Evolutionary conservation across 2,113 vertebrate species (phyloP).

Genomic region (Leptobrachium leishanense): DNA sequence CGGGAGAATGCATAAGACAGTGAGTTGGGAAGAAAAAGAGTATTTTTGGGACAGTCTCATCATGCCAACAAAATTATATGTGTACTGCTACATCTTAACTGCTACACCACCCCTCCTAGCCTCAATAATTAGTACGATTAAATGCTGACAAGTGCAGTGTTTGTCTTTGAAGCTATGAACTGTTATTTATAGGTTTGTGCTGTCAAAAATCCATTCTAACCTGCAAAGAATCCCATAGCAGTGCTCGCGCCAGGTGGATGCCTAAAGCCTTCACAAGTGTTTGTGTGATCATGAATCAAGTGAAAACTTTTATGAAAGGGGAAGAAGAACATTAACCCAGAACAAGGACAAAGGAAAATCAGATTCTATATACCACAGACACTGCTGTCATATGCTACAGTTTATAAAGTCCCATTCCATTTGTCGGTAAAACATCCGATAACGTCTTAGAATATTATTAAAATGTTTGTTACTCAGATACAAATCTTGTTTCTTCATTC

Average conservation of each 20-base stretch:
- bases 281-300: slow-evolving; percentile 45
- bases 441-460: too few relatives aligned
- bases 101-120: slow-evolving; percentile 25
- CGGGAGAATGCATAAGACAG: neutral
- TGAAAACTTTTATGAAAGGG: slow-evolving; percentile 32
- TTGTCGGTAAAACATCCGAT: too few relatives aligned
- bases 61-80: slow-evolving; percentile 26
- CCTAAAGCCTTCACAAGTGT: slow-evolving; percentile 26
- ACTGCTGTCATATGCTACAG: too few relatives aligned
- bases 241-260: slow-evolving; percentile 36
- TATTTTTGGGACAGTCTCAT: slow-evolving; percentile 12
- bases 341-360: slow-evolving; percentile 16
- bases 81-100: slow-evolving; percentile 12
- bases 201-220: slow-evolving; percentile 14
- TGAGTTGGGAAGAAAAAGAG: neutral
- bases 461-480: too few relatives aligned
- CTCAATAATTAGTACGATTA: slow-evolving; percentile 34
- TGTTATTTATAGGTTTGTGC: slow-evolving; percentile 39
- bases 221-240: slow-evolving; percentile 17
- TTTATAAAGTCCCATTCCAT: too few relatives aligned
- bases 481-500: too few relatives aligned
- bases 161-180: slow-evolving; percentile 37
- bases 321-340: slow-evolving; percentile 33
- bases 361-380: neutral
- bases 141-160: slow-evolving; percentile 41